Evolutionary conservation across 2,888 invertebrate species (phyloP), one percentile per base, ranked within the genome.

Genomic region (Plemyria rubiginata): DNA sequence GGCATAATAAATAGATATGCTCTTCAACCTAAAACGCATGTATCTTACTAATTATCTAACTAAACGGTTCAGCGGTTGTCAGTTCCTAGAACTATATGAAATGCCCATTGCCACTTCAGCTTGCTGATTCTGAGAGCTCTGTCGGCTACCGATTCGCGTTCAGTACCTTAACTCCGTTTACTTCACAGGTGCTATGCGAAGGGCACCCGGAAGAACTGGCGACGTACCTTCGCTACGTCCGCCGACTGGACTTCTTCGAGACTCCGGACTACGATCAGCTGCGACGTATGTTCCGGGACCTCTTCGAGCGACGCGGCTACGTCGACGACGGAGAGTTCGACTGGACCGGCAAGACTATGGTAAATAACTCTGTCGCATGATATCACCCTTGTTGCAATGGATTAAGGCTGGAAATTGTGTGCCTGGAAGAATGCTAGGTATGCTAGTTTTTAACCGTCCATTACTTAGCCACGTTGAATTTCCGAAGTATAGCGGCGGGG

Each of bases 221-320:
- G 71, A 98, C 98, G 85, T 99, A 99, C 93, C 94, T 99, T 78
- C 96, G 99, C 82, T 99, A 99, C 94, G 99, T 99, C 67, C 95
- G 97, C 78, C 96, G 98, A 86, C 94, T 99, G 90, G 99, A 99
- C 94, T 99, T 99, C 94, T 99, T 99, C 94, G 99, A 99, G 94
- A 98, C 98, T 75, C 99, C 99, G 65, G 99, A 99, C 94, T 99
- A 99, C 94, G 99, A 99, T 93, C 99, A 99, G 94, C 95, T 99
- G 90, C 95, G 98, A 83, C 97, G 97, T 90, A 95, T 99, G 92
- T 99, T 99, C 94, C 96, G 96, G 88, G 97, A 97, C 90, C 95
- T 98, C 82, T 98, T 97, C 93, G 97, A 97, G 79, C 95, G 96
- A 76, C 96, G 96, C 88, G 96, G 97, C 74, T 97, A 96, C 90